A percentile compares a stretch with the other conserved stretches of the same genome.
These are phyloP conservation scores for Erpobdella octoculata DNA, from an alignment of 2,888 invertebrate species.

Conservation along the genomic window DNA sequence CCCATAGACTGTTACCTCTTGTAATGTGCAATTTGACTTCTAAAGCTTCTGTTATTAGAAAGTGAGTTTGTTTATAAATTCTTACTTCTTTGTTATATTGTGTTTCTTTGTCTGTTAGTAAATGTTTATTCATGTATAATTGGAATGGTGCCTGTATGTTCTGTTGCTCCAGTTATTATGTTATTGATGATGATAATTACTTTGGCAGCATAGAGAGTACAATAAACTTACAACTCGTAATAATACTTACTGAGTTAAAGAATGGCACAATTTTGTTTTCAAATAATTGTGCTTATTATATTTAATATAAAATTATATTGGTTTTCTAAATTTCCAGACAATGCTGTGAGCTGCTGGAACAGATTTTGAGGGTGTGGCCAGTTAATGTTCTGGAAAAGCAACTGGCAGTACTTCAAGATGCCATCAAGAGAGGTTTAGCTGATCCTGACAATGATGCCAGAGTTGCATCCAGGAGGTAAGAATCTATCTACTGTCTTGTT, in stretches of 20 bases:
- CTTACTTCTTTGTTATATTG: no score
- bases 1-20: conserved; percentile 47
- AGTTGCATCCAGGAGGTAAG: conserved; percentile 70
- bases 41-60: conserved; percentile 83
- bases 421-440: conserved; percentile 68
- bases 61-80: no score
- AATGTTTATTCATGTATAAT: no score
- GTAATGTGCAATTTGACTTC: conserved; percentile 61
- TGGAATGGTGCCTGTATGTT: no score
- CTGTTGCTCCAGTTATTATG: no score
- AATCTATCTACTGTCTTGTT: no score
- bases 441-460: conserved; percentile 89
- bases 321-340: conserved; percentile 40
- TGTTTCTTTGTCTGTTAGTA: no score
- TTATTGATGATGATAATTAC: not conserved
- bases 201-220: not conserved
- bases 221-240: not conserved
- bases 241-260: not conserved
- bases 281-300: not conserved
- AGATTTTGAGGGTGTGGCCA: conserved; percentile 78
- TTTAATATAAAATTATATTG: not conserved
- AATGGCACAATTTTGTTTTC: not conserved
- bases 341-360: conserved; percentile 72
- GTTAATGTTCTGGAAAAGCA: conserved; percentile 73
- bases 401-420: conserved; percentile 68